These are phyloP conservation scores for Sinopyrophorus schimmeli DNA, from an alignment of 2,888 invertebrate species.

Conservation along the genomic window DNA sequence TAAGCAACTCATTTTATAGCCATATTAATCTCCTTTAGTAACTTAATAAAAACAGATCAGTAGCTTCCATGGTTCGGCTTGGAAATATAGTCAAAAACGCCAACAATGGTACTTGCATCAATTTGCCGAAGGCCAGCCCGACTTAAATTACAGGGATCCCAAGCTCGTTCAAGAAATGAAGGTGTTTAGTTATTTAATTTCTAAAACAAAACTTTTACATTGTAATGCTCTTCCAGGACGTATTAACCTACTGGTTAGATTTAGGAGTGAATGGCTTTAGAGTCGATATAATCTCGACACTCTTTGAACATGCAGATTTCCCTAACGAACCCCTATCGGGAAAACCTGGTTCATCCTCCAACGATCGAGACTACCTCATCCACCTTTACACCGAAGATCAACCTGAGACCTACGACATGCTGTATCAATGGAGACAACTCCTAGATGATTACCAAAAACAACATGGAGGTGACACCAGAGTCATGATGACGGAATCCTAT, in stretches of 20 bases:
- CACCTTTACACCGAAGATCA: slow-evolving; percentile 66
- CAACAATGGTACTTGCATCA: slow-evolving; percentile 77
- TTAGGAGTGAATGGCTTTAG: slow-evolving; percentile 87
- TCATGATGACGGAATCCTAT: slow-evolving; percentile 80
- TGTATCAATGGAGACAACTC: slow-evolving; percentile 67
- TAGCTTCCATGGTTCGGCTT: slow-evolving; percentile 45
- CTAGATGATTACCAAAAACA: slow-evolving; percentile 60
- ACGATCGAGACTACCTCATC: slow-evolving; percentile 32
- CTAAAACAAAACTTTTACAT: too few relatives aligned
- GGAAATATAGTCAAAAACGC: slow-evolving; percentile 38
- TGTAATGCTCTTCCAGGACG: slow-evolving; percentile 56
- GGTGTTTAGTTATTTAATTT: slow-evolving; percentile 34
- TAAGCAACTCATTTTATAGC: slow-evolving; percentile 48
- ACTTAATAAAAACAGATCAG: slow-evolving; percentile 39
- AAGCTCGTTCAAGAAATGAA: slow-evolving; percentile 70
- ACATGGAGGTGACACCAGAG: slow-evolving; percentile 56
- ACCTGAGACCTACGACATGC: slow-evolving; percentile 65
- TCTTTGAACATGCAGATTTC: slow-evolving; percentile 54
- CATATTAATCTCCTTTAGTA: not conserved
- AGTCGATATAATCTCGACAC: slow-evolving; percentile 70
- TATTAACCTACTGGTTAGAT: slow-evolving; percentile 78
- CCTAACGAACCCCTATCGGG: slow-evolving; percentile 51
- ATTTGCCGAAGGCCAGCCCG: slow-evolving; percentile 74
- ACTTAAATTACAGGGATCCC: slow-evolving; percentile 77
- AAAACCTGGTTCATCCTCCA: not conserved